Evolutionary conservation across 1,140 invertebrate genomes (phyloP), one percentile per base, ranked within the genome.

Genomic region (Eumeta japonica): DNA sequence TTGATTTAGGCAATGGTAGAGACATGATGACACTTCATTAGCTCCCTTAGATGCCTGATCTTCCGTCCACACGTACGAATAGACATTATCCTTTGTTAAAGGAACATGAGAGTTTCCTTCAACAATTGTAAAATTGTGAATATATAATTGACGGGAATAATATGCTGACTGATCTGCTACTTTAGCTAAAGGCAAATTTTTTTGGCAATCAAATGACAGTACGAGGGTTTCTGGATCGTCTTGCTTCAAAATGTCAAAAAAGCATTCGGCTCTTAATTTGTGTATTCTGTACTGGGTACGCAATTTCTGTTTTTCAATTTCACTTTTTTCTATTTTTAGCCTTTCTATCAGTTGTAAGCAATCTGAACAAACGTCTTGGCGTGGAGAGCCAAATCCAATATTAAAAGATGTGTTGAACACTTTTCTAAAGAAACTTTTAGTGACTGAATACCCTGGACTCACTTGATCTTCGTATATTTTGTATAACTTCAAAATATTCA

Each of bases 111-210:
- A 72, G 32, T 13, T 34, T 12, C 58, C 64, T 16, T 30, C 13
- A 4, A 60, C 52, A 11, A 61, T 44, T 13, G 58, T 56, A 28
- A 70, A 61, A 42, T 66, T 67, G 35, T 68, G 58, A 11, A 52
- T 44, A 38, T 68, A 66, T 7, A 65, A 9, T 39, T 70, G 55
- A 10, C 56, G 36, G 3, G 27, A 43, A 45, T 68, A 72, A 36
- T 68, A 72, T 1, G 58, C 43, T 28, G n/a, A n/a, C n/a, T 59
- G 60, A 41, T 55, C 53, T 28, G 48, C 43, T 9, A 62, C 27
- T 50, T 55, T 53, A 10, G 58, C n/a, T n/a, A n/a, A n/a, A n/a
- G n/a, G n/a, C n/a, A n/a, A n/a, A 40, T 67, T 68, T 55, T 72
- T 71, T 50, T 72, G 55, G 20, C 55, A 72, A 39, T 74, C 63